Evolutionary conservation across 2,888 invertebrate species (phyloP).

Genomic region (Gymnosoma rotundatum): DNA sequence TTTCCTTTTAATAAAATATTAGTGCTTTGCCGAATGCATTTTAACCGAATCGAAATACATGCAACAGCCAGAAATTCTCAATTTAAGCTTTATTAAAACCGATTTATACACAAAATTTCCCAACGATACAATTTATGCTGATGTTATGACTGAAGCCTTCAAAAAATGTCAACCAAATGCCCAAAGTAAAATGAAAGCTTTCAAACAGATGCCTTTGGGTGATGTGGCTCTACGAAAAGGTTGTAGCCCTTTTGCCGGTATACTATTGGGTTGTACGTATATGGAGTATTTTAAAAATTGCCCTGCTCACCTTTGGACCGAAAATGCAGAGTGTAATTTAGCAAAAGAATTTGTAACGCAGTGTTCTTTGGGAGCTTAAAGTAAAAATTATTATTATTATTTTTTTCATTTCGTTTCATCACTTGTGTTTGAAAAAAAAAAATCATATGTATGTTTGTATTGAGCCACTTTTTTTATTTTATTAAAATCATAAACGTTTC

Average conservation of each 20-base stretch:
- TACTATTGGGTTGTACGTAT: slow-evolving; percentile 79
- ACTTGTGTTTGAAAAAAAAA: background rate
- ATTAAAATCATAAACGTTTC: too few relatives aligned
- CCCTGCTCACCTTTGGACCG: slow-evolving; percentile 78
- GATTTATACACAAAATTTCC: slow-evolving; percentile 76
- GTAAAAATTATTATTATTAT: background rate
- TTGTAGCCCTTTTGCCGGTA: slow-evolving; percentile 80
- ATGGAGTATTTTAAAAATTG: slow-evolving; percentile 81
- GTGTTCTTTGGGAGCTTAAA: slow-evolving; percentile 77
- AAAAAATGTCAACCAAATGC: slow-evolving; percentile 77
- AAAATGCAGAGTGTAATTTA: slow-evolving; percentile 76
- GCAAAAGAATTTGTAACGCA: slow-evolving; percentile 79
- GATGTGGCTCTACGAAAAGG: slow-evolving; percentile 65
- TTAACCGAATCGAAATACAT: slow-evolving; percentile 77
- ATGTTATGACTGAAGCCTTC: slow-evolving; percentile 77
- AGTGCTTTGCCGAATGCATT: slow-evolving; percentile 81
- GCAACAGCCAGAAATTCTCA: slow-evolving; percentile 72
- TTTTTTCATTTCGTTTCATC: background rate
- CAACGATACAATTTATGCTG: slow-evolving; percentile 77
- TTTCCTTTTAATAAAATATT: background rate
- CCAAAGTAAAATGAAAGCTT: slow-evolving; percentile 73
- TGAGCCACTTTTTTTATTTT: too few relatives aligned
- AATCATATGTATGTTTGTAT: too few relatives aligned
- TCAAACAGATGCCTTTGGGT: slow-evolving; percentile 72
- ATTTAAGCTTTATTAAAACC: slow-evolving; percentile 73